These are phyloP conservation scores for Pica pica DNA, from an alignment of 2,113 vertebrate species.

Conservation along the genomic window DNA sequence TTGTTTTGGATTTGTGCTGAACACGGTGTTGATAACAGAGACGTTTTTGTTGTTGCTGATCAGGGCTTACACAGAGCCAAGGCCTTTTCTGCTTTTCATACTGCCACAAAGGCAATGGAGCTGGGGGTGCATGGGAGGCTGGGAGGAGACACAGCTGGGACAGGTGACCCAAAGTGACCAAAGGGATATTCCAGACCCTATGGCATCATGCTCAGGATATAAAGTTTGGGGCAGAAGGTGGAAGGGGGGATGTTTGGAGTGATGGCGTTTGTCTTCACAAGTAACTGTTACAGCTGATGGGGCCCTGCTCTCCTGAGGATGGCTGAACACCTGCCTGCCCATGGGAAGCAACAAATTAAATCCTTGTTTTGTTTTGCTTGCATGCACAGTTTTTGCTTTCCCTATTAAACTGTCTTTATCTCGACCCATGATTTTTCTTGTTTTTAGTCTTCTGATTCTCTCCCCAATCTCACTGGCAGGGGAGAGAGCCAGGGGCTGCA, in stretches of 20 bases:
- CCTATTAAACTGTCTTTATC: neutral
- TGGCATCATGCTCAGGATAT: too few species aligned
- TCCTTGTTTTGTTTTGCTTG: neutral
- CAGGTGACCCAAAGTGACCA: neutral
- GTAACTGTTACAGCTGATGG: fast-evolving
- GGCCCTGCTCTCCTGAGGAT: too few species aligned
- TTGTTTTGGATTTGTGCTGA: neutral
- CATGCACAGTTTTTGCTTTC: neutral
- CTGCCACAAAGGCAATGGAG: neutral
- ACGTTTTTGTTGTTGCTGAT: neutral
- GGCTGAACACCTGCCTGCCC: neutral
- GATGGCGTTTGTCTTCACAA: neutral
- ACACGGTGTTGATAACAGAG: fast-evolving
- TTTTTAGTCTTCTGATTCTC: neutral
- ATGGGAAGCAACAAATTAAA: neutral
- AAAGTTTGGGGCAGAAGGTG: neutral
- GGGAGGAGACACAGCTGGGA: neutral
- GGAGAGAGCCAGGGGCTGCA: fast-evolving
- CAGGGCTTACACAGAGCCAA: neutral
- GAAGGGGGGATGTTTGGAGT: neutral
- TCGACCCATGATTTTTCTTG: neutral
- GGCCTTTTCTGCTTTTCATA: fast-evolving
- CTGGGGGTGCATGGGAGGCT: neutral
- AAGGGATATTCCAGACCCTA: neutral
- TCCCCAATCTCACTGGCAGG: neutral